Evolutionary conservation across 2,797 vertebrate genomes (phyloP), one percentile per base, ranked within the genome.

Genomic region (Protosalanx chinensis): DNA sequence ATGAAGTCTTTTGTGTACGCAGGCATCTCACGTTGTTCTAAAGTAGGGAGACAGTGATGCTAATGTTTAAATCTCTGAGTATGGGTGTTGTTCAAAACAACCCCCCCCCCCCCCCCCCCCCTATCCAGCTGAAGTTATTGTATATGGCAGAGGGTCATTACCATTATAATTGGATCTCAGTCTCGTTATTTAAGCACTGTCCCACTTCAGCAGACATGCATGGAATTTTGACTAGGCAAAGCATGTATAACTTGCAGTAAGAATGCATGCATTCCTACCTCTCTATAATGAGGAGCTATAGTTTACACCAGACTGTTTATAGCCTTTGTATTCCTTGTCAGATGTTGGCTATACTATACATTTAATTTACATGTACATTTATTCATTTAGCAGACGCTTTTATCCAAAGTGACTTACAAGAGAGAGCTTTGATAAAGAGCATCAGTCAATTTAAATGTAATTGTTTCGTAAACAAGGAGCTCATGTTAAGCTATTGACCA

Each of bases 131-230:
- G 72, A 80, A 78, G 81, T 81, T 81, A 80, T 85, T 88, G 81
- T 74, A 73, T 76, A 73, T 85, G 35, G 32, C 85, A 66, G 76
- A 73, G 77, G 67, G 84, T 90, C 88, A 91, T 91, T 92, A 90
- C 72, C 89, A 90, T 89, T 69, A 85, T 86, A 90, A 90, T 90
- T 72, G 77, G 77, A 73, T 70, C 58, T 51, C 49, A 76, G 82
- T 82, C 83, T 84, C 64, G 29, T 88, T 87, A 85, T 84, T 81
- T 63, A 73, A 77, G 35, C 33, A 6, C 75, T 74, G 87, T 88
- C 90, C 88, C 89, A 90, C 89, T 88, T 84, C 83, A 84, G 77
- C 73, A 75, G 76, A 37, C 84, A 86, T 76, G 73, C 85, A 88
- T 84, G 87, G 79, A 83, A 62, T 82, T 84, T 70, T 33, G 29